phyloP scores from a whole-genome alignment of 1,140 invertebrate genomes.

The Drosophila lacteicornis region DNA sequence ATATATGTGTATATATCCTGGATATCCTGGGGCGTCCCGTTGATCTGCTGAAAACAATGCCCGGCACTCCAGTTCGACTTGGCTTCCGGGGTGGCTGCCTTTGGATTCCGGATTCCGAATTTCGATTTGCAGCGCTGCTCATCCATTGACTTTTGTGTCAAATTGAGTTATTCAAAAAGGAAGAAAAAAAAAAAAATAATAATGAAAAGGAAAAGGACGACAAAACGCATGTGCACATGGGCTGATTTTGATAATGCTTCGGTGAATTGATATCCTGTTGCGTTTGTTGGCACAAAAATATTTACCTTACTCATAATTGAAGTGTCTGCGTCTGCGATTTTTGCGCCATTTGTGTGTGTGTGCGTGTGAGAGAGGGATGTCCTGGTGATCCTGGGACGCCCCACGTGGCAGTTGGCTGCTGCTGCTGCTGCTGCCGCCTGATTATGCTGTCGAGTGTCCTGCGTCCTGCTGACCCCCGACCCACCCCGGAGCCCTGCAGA shows the following conservation, averaged over 20 bases:
- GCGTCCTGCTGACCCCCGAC: constrained; percentile 38
- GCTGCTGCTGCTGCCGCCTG: constrained; percentile 47
- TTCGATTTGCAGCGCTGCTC: constrained; percentile 41
- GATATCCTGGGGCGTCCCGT: constrained; percentile 12
- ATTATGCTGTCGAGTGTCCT: constrained; percentile 71
- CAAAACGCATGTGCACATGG: constrained; percentile 48
- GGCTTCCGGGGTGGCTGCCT: constrained; percentile 74
- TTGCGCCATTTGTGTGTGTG: constrained; percentile 68
- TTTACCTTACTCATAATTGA: constrained; percentile 83
- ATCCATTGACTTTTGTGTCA: constrained; percentile 81
- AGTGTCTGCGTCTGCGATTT: constrained; percentile 71
- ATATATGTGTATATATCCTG: background rate
- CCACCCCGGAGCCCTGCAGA: background rate
- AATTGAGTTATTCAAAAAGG: constrained; percentile 73
- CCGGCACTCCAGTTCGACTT: constrained; percentile 46
- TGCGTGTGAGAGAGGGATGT: constrained; percentile 21
- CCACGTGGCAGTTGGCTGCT: constrained; percentile 47
- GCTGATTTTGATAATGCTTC: constrained; percentile 72
- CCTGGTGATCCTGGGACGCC: constrained; percentile 61
- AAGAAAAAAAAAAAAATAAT: constrained; percentile 23
- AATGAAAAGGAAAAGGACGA: constrained; percentile 42
- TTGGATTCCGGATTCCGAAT: constrained; percentile 12
- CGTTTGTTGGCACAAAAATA: constrained; percentile 84
- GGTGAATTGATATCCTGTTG: constrained; percentile 81
- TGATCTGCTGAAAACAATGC: constrained; percentile 33